Evolutionary conservation across 2,113 vertebrate genomes (phyloP).

Genomic region (Peromyscus californicus): DNA sequence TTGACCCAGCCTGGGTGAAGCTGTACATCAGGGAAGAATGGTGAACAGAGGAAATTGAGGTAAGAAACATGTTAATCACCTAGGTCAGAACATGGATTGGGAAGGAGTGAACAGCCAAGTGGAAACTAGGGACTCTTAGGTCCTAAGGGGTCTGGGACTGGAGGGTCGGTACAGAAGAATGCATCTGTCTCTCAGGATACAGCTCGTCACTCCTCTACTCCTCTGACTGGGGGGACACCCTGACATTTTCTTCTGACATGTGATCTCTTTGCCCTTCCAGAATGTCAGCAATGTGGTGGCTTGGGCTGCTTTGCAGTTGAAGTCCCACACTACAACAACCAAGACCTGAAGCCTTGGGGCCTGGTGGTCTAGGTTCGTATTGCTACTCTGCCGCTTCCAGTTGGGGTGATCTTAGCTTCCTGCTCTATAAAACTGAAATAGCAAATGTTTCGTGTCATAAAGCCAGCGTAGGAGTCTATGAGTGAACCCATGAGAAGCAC

Average conservation of each 20-base stretch:
- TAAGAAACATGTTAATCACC: not conserved
- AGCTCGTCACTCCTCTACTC: not conserved
- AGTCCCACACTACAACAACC: not conserved
- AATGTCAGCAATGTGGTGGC: not conserved
- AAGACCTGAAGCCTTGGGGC: not conserved
- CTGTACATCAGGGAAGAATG: rapidly evolving
- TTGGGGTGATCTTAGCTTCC: not conserved
- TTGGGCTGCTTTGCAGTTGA: not conserved
- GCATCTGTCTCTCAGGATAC: not conserved
- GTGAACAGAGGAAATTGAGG: not conserved
- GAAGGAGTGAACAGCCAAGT: not conserved
- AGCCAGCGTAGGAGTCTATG: not conserved
- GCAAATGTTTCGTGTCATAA: not conserved
- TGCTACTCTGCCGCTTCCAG: too few species aligned
- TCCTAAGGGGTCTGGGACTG: not conserved
- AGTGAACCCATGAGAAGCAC: not conserved
- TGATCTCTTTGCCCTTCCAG: not conserved
- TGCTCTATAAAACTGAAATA: not conserved
- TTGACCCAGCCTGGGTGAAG: not conserved
- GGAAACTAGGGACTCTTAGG: not conserved
- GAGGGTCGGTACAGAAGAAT: too few species aligned
- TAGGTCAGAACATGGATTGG: not conserved
- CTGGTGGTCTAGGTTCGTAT: not conserved
- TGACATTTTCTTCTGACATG: not conserved
- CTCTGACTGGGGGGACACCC: not conserved